Base-by-base conservation (phyloP, 2,888 invertebrate species). In the Acanthopleura granulata region DNA sequence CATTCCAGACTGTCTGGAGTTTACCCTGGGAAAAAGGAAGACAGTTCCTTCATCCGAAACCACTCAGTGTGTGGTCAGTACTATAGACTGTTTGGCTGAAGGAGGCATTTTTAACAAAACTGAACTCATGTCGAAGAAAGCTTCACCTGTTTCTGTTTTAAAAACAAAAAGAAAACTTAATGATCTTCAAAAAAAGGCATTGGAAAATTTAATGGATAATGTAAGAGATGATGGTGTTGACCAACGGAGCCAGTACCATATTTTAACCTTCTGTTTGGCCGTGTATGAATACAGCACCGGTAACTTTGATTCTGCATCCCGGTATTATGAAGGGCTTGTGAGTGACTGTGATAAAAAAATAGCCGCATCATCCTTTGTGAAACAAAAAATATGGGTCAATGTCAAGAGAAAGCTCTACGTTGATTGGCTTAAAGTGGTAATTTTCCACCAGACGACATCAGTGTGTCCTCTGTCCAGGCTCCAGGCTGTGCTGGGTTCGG, bases 251-350 rank as follows among this genome's bases (percentile, higher is more conserved):
- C 6, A 57, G 22, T 18, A 57, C 18, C 22, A 9, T 18, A 6
- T 57, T 18, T n/a, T n/a, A 57, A 57, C 22, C n/a, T 57, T 12
- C 22, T 27, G 22, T 66, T 6, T 25, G 78, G 82, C 85, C 11
- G 75, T 87, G 72, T 89, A 88, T 79, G 84, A 86, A 71, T 89
- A 88, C 75, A 83, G 22, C 6, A 66, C 66, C 1, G 6, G 22
- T 22, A 27, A 1, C 1, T 57, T 57, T 57, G 18, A 18, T n/a
- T 3, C 57, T n/a, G 22, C 12, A 12, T 4, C 22, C 3, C 1
- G 12, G 22, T 22, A 57, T 57, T 57, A 57, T 12, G 12, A 12
- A 6, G 22, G n/a, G 3, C 22, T 57, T 12, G 18, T 57, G 57
- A 57, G 57, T 57, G 57, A 57, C 3, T 57, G n/a, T 57, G 57